These are phyloP conservation scores for Sebastes iracundus DNA, from an alignment of 2,797 vertebrate genomes.

Conservation along the genomic window DNA sequence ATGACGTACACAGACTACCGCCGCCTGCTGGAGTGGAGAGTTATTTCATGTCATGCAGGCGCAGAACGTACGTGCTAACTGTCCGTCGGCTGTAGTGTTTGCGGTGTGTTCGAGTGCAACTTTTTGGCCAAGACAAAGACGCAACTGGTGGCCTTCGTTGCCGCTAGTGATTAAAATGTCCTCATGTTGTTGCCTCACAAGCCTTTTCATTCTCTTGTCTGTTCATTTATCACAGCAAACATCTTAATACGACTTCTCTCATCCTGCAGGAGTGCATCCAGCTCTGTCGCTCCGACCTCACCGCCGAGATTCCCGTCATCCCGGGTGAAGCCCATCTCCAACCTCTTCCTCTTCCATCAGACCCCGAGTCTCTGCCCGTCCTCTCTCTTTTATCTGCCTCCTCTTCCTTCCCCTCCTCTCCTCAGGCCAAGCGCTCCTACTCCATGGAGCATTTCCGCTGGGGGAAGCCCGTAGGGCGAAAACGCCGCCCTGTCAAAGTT, in stretches of 20 bases:
- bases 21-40: too few relatives aligned
- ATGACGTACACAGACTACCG: too few relatives aligned
- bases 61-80: too few relatives aligned
- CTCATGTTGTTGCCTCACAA: neutral
- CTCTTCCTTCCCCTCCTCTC: constrained; percentile 23
- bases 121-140: too few relatives aligned
- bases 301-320: constrained; percentile 74
- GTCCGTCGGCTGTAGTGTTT: too few relatives aligned
- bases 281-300: constrained; percentile 81
- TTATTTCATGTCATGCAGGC: too few relatives aligned
- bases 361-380: constrained; percentile 48
- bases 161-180: neutral
- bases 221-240: neutral
- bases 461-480: constrained; percentile 92
- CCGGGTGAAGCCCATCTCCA: constrained; percentile 77
- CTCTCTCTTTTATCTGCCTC: constrained; percentile 24
- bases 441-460: constrained; percentile 98
- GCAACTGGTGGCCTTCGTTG: neutral
- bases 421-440: constrained; percentile 87
- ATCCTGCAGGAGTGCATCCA: constrained; percentile 84
- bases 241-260: neutral
- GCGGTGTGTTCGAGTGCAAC: too few relatives aligned
- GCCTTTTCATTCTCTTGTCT: neutral
- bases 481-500: constrained; percentile 90
- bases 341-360: constrained; percentile 18